phyloP scores from a whole-genome alignment of 2,797 vertebrate genomes.

The Peromyscus melanophrys region DNA sequence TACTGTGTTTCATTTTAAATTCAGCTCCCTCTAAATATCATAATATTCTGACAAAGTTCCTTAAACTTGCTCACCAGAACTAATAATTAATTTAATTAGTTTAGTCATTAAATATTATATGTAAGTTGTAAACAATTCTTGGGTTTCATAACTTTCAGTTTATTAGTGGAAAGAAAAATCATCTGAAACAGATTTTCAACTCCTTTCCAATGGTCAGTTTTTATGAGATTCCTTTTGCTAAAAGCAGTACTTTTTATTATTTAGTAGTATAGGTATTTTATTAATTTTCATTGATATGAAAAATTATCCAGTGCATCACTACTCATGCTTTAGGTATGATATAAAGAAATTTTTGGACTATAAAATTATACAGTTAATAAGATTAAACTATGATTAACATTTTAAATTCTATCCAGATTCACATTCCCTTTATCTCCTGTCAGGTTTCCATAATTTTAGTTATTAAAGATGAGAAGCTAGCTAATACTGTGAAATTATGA shows the following conservation, averaged over 20 bases:
- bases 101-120: background rate
- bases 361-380: background rate
- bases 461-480: constrained; percentile 5
- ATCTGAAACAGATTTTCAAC: background rate
- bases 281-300: background rate
- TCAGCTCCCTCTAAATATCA: background rate
- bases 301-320: background rate
- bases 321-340: background rate
- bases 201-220: background rate
- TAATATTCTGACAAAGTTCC: background rate
- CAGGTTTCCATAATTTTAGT: background rate
- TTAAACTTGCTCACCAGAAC: background rate
- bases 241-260: background rate
- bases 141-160: background rate
- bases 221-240: background rate
- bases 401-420: constrained; percentile 24
- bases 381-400: constrained; percentile 10
- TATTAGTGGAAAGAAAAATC: background rate
- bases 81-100: background rate
- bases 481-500: constrained; percentile 49
- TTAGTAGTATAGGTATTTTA: background rate
- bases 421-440: constrained; percentile 31
- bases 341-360: background rate
- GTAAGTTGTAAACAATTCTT: background rate
- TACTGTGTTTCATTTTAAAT: background rate